Evolutionary conservation across 1,140 invertebrate genomes (phyloP), one percentile per base, ranked within the genome.

Genomic region (Drosophila tsacasi): DNA sequence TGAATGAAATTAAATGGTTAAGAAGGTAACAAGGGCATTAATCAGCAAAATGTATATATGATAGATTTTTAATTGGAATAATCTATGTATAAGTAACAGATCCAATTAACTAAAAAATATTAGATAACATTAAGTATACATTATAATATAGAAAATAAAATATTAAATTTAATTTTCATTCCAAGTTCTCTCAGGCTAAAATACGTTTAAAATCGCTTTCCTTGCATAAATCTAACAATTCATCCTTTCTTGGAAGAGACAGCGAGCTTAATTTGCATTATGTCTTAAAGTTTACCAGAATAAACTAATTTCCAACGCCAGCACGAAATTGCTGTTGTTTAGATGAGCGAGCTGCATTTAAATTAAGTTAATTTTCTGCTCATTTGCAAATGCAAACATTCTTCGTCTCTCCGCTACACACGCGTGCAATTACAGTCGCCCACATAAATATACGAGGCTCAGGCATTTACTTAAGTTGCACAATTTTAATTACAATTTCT

Each of bases 331-430:
- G 25, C 50, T 59, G 27, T 44, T 67, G 46, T 40, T 27, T 64
- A 30, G 46, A 55, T 76, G 62, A 68, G 47, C 72, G 25, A 67
- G 78, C 47, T 83, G 81, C 81, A 83, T 76, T 76, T 64, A 83
- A 83, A 83, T 83, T 79, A 83, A 71, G 61, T 79, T 66, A 60
- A 83, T 83, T 83, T 83, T 79, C 65, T 83, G 68, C 76, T 83
- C 81, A 83, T 83, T 83, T 79, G 64, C 59, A 77, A 77, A 82
- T 65, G 58, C 64, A 60, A 69, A 52, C 64, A 82, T 27, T 42
- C 69, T 44, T 19, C 68, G 55, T 30, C 69, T 19, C 37, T 25
- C 21, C 23, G 21, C 32, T 57, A 57, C 37, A 46, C 52, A 27
- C 23, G 27, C 27, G 19, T 42, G 78, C 60, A 79, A 79, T 62